Evolutionary conservation across 2,113 vertebrate genomes (phyloP).

Genomic region (Megaceryle maxima): DNA sequence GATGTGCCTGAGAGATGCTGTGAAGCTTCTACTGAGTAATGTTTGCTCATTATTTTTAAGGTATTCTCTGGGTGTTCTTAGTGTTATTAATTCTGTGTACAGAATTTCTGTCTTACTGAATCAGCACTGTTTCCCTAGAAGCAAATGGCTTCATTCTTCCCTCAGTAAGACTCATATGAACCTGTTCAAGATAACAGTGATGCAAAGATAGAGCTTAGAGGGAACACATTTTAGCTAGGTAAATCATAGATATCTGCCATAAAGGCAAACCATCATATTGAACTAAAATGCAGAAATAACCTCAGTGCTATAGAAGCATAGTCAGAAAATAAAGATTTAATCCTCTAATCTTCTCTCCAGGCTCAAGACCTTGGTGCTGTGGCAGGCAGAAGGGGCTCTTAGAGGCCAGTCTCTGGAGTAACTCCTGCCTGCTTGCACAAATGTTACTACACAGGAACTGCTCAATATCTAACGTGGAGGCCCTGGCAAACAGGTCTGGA

Average conservation of each 20-base stretch:
- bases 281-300: background rate
- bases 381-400: background rate
- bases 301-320: background rate
- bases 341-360: background rate
- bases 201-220: background rate
- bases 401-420: background rate
- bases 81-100: background rate
- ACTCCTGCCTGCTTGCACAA: background rate
- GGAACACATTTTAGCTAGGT: background rate
- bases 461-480: accelerated
- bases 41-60: background rate
- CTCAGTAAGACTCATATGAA: background rate
- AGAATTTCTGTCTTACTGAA: background rate
- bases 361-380: background rate
- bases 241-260: background rate
- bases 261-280: background rate
- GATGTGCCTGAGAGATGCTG: background rate
- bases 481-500: background rate
- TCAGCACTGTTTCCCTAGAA: background rate
- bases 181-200: background rate
- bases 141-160: background rate
- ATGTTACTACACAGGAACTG: background rate
- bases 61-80: background rate
- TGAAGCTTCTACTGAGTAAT: background rate
- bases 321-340: background rate